Evolutionary conservation across 2,113 vertebrate genomes (phyloP).

Genomic region (Sphyrna mokarran): DNA sequence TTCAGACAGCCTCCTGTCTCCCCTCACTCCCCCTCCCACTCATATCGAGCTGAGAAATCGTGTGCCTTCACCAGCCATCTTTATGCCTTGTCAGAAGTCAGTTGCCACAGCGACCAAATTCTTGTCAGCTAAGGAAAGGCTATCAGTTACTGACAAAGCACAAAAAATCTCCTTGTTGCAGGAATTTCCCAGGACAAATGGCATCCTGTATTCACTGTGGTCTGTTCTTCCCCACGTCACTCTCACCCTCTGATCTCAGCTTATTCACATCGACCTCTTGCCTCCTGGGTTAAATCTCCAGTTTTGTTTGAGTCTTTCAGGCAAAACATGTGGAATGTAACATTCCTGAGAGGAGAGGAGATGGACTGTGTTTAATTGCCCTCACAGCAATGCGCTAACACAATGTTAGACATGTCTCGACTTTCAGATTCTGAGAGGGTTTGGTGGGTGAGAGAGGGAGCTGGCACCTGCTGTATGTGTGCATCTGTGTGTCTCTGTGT

Average conservation of each 20-base stretch:
- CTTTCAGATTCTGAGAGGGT: background rate
- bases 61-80: background rate
- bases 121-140: background rate
- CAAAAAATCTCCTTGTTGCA: background rate
- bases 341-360: background rate
- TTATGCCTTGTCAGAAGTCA: background rate
- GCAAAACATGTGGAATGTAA: background rate
- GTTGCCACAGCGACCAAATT: background rate
- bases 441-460: background rate
- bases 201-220: background rate
- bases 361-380: background rate
- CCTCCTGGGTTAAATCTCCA: background rate
- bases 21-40: background rate
- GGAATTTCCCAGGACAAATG: background rate
- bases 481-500: too few relatives aligned
- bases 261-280: too few relatives aligned
- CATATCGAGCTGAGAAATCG: background rate
- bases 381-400: background rate
- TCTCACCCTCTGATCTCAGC: background rate
- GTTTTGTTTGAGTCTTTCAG: background rate
- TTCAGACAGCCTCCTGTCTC: background rate
- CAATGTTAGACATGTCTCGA: background rate
- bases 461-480: constrained; percentile 5
- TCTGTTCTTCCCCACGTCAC: background rate
- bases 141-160: constrained; percentile 21